Base-by-base conservation (phyloP, 2,888 invertebrate species). In the Andricus quercusramuli region DNA sequence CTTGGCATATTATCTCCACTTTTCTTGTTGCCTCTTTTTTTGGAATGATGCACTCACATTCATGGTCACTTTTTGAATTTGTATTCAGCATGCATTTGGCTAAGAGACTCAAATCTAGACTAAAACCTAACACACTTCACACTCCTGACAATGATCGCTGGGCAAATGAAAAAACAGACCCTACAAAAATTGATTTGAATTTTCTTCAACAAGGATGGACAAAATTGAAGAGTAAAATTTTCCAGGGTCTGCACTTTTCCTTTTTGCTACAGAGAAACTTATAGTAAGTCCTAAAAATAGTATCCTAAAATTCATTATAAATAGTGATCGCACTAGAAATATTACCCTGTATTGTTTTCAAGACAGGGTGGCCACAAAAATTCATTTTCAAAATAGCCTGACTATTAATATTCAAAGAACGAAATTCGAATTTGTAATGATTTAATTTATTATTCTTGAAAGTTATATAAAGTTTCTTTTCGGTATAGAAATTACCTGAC, bases 11-110 rank as follows among this genome's bases (percentile, higher is more conserved):
- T 83, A 77, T 77, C 25, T 80, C 67, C 67, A 79, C 59, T 81
- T 67, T n/a, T 65, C 66, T 68, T 70, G 77, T 81, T 70, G 25
- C 59, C 77, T 68, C 65, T 79, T 81, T 81, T 82, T 76, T 25
- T 41, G 25, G 25, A 47, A n/a, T 74, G 56, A 37, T 74, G 74
- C 74, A 74, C 74, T 74, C 56, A 51, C 70, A 74, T 74, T 74
- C 51, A 51, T 74, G 29, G 32, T 67, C 67, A 59, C 32, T 56
- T 25, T 74, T 74, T 20, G 20, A 70, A 51, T 74, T 37, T 37
- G 32, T 74, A 74, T 32, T 74, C 32, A 32, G 56, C 74, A 74
- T 74, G 74, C 74, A 74, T 74, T 70, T 74, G 20, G 29, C 56
- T 74, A 74, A 74, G 62, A 47, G n/a, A 32, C 51, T 74, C n/a